Percentiles rank a stretch among this genome's conserved stretches.
Conservation (phyloP, 2,797 vertebrate species). For the Notamacropus eugenii region DNA sequence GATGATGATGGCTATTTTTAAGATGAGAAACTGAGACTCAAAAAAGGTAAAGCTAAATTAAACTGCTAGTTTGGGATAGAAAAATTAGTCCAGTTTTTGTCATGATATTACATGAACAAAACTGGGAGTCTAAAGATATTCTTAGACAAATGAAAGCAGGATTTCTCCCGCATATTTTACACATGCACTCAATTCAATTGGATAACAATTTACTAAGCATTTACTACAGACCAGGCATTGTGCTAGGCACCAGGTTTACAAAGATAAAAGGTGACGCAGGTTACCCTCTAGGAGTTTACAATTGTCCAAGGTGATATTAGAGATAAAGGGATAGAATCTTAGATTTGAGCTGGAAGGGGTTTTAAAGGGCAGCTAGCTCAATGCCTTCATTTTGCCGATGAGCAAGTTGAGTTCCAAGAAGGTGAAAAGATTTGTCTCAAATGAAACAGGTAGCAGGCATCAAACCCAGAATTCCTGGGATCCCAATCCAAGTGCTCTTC, state of each 20-base stretch:
- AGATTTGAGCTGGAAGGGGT: not conserved
- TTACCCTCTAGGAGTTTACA: not conserved
- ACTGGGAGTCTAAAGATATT: not conserved
- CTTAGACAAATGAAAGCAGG: not conserved
- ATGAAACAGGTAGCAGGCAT: not conserved
- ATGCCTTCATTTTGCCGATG: not conserved
- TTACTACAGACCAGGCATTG: not conserved
- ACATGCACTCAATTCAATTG: not conserved
- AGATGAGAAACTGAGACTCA: not conserved
- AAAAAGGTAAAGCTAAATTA: not conserved
- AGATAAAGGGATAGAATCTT: not conserved
- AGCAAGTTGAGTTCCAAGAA: conserved; percentile 3
- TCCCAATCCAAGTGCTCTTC: not conserved
- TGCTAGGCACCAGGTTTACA: not conserved
- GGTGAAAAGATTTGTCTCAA: not conserved
- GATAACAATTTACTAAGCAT: not conserved
- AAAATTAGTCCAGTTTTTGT: not conserved
- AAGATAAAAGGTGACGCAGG: not conserved
- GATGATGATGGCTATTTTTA: not conserved
- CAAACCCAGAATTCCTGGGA: not conserved
- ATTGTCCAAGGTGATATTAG: not conserved
- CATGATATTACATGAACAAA: not conserved
- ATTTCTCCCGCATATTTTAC: not conserved
- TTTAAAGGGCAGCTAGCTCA: not conserved
- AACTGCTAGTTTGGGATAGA: not conserved